Evolutionary conservation across 2,113 vertebrate genomes (phyloP).

Genomic region (Pachycephala philippinensis): DNA sequence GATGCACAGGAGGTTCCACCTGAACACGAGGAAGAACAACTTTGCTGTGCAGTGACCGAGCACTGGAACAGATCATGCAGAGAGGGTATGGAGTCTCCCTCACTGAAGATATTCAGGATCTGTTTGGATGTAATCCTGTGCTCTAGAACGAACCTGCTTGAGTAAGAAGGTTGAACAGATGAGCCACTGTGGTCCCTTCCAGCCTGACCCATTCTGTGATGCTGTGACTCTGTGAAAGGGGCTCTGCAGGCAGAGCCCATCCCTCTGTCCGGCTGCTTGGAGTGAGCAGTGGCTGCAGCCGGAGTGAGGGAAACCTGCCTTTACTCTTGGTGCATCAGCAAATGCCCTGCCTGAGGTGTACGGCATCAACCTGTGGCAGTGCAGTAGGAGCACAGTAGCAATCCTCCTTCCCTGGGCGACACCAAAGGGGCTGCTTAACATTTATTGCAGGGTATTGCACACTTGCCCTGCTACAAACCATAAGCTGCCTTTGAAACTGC

Average conservation of each 20-base stretch:
- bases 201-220: neutral
- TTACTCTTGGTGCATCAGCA: neutral
- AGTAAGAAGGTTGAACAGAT: neutral
- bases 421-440: neutral
- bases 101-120: neutral
- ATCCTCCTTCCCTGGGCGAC: neutral
- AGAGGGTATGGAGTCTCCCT: neutral
- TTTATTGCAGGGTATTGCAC: fast-evolving
- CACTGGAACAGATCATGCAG: neutral
- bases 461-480: fast-evolving
- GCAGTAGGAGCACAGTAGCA: neutral
- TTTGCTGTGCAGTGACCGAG: neutral
- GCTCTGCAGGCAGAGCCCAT: fast-evolving
- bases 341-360: neutral
- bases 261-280: fast-evolving
- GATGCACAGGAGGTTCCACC: neutral
- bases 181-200: neutral
- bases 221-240: neutral
- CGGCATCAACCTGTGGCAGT: neutral
- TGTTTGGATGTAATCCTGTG: neutral
- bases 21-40: neutral
- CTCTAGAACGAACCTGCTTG: neutral
- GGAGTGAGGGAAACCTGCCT: fast-evolving
- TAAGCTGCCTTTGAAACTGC: neutral
- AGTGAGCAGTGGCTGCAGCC: fast-evolving